Conservation (phyloP, 2,797 vertebrate species). For the Ibycter americanus region DNA sequence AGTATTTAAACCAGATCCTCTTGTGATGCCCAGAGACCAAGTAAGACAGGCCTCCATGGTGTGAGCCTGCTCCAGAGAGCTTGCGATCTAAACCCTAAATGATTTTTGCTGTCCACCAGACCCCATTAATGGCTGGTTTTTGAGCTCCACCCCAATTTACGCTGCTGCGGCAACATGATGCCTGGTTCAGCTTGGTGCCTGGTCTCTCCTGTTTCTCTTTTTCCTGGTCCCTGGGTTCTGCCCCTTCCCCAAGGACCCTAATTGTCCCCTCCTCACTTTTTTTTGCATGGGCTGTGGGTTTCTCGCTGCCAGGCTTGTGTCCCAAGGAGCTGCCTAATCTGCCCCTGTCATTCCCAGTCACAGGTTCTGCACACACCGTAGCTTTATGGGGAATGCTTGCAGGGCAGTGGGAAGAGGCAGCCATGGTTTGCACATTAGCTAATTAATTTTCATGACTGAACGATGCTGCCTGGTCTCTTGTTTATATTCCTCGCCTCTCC, state of each 20-base stretch:
- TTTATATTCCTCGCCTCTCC: slow-evolving; percentile 32
- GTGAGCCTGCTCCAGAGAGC: slow-evolving; percentile 3
- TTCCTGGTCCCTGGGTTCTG: not conserved
- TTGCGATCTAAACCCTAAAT: not conserved
- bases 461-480: slow-evolving; percentile 53
- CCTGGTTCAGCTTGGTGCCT: not conserved
- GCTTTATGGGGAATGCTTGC: slow-evolving; percentile 45
- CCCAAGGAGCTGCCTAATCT: slow-evolving; percentile 59
- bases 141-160: not conserved
- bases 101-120: not conserved
- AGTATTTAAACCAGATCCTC: slow-evolving; percentile 47
- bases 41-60: not conserved
- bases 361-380: slow-evolving; percentile 12
- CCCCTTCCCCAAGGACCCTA: not conserved
- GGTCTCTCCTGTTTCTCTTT: not conserved
- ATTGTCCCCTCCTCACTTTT: not conserved
- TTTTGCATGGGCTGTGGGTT: not conserved
- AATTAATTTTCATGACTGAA: slow-evolving; percentile 69
- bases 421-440: slow-evolving; percentile 55
- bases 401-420: slow-evolving; percentile 52
- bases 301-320: slow-evolving; percentile 39
- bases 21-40: slow-evolving; percentile 14
- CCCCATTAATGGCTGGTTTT: not conserved
- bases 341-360: slow-evolving; percentile 63
- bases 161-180: not conserved